Evolutionary conservation across 2,797 vertebrate species (phyloP).

Genomic region (Falco peregrinus): DNA sequence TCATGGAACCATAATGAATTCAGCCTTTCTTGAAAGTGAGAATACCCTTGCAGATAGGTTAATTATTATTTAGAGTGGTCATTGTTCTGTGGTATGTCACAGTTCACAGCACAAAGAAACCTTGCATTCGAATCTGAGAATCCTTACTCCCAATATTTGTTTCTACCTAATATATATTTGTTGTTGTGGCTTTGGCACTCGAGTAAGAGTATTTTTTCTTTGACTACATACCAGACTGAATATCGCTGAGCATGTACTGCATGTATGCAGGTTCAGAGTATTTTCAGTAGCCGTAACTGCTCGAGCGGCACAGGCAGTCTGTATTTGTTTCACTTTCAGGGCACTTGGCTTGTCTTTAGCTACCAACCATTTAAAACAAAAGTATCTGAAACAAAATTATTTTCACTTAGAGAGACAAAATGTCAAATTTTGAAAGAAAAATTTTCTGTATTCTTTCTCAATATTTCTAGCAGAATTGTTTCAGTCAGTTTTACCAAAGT

Average conservation of each 20-base stretch:
- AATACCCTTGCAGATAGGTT: neutral
- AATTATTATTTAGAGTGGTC: constrained; percentile 32
- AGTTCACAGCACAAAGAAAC: neutral
- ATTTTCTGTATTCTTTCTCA: neutral
- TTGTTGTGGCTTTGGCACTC: neutral
- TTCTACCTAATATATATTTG: neutral
- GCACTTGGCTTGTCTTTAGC: neutral
- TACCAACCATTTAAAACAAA: neutral
- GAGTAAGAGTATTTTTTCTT: neutral
- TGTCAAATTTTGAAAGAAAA: neutral
- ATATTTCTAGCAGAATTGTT: neutral
- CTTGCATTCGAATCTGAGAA: neutral
- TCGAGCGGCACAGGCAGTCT: neutral
- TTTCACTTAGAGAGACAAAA: neutral
- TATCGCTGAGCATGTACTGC: neutral
- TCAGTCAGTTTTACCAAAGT: neutral
- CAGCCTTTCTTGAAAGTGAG: neutral
- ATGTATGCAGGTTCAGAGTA: neutral
- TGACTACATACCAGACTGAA: neutral
- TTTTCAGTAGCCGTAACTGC: neutral
- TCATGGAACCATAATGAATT: neutral
- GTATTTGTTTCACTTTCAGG: neutral
- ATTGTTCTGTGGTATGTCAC: neutral
- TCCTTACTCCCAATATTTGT: neutral
- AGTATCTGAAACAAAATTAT: neutral